phyloP scores from a whole-genome alignment of 2,113 vertebrate genomes.

The Ceuthmochares aereus region DNA sequence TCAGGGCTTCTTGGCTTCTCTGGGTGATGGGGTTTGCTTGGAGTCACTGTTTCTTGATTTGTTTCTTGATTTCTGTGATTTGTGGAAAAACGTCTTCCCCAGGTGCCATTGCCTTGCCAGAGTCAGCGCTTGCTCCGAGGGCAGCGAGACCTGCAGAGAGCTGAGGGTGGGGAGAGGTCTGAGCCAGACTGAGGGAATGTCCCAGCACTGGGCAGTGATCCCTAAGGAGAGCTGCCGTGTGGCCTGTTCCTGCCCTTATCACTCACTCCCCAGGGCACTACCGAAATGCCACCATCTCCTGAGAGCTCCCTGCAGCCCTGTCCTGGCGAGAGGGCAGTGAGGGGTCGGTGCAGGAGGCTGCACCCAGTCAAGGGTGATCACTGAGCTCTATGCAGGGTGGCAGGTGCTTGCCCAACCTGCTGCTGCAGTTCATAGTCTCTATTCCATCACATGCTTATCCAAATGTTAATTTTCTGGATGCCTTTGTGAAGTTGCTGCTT shows the following conservation, averaged over 20 bases:
- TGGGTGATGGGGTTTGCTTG: not conserved
- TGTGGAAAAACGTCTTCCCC: not conserved
- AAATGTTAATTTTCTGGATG: constrained; percentile 71
- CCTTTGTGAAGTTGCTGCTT: constrained; percentile 72
- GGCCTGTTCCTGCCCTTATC: not conserved
- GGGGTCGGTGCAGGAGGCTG: not conserved
- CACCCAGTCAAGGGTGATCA: not conserved
- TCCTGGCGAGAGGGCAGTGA: not conserved
- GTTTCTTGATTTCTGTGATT: no score
- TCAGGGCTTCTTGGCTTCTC: not conserved
- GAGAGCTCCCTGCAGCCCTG: not conserved
- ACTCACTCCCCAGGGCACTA: not conserved
- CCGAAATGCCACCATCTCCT: not conserved
- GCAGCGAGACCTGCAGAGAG: not conserved
- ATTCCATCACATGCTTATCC: constrained; percentile 26
- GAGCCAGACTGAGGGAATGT: not conserved
- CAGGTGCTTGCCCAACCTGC: not conserved
- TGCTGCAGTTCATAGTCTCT: not conserved
- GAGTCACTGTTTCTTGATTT: not conserved
- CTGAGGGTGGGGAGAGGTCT: not conserved
- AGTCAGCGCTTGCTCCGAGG: not conserved
- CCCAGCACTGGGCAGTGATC: not conserved
- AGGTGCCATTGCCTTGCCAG: not conserved
- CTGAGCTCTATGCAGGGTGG: not conserved
- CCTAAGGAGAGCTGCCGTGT: not conserved